These are phyloP conservation scores for Zygogramma bicolorata DNA, from an alignment of 2,888 invertebrate species.

Conservation along the genomic window DNA sequence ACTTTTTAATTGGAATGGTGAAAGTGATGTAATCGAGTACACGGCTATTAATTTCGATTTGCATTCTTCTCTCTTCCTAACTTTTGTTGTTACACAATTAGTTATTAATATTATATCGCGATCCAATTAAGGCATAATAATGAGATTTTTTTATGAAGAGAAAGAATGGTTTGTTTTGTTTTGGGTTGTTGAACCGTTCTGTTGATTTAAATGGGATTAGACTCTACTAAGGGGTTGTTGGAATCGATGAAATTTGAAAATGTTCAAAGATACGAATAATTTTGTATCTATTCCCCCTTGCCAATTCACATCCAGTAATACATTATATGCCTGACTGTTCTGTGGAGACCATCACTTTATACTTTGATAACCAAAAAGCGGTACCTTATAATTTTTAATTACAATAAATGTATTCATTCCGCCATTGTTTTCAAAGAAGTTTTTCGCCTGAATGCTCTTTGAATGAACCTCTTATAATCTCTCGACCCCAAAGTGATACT, in stretches of 20 bases:
- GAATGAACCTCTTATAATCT: too few species aligned
- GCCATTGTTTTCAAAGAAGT: too few species aligned
- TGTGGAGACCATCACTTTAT: too few species aligned
- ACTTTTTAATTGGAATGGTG: conserved; percentile 53
- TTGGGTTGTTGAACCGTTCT: neutral
- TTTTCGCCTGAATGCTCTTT: too few species aligned
- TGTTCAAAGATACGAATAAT: neutral
- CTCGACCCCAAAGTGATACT: too few species aligned
- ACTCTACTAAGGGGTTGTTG: neutral
- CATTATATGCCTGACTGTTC: too few species aligned
- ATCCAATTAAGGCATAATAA: conserved; percentile 6
- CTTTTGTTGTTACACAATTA: conserved; percentile 23
- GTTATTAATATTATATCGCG: conserved; percentile 12
- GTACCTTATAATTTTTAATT: too few species aligned
- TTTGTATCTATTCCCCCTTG: neutral
- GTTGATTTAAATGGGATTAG: neutral
- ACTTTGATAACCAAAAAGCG: too few species aligned
- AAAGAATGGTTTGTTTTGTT: neutral
- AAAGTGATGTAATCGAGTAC: conserved; percentile 54
- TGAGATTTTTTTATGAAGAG: neutral
- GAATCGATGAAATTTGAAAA: neutral
- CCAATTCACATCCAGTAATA: too few species aligned
- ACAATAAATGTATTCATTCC: too few species aligned
- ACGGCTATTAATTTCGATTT: conserved; percentile 45
- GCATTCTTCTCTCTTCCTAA: conserved; percentile 34